These are phyloP conservation scores for Allygus modestus DNA, from an alignment of 2,888 invertebrate species.

Conservation along the genomic window DNA sequence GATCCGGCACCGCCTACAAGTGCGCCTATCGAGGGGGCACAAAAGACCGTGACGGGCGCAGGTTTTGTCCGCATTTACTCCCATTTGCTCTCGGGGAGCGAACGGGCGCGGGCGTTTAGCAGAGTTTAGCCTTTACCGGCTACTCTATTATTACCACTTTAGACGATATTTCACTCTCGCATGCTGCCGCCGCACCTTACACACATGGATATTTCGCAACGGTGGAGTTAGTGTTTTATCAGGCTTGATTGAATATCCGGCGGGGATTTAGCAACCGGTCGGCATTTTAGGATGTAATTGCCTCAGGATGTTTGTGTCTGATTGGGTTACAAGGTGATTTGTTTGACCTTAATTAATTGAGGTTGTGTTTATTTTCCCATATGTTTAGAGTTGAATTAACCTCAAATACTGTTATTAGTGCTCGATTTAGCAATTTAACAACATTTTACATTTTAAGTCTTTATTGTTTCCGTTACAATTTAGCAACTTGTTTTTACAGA, in stretches of 20 bases:
- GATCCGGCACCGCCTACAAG: neutral
- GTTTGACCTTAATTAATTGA: neutral
- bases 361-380: too few relatives aligned
- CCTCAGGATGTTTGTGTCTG: neutral
- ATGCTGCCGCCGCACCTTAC: neutral
- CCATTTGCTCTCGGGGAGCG: neutral
- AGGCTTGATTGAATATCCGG: constrained; percentile 13
- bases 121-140: neutral
- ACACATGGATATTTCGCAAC: neutral
- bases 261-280: neutral
- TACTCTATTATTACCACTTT: constrained; percentile 3
- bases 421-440: too few relatives aligned
- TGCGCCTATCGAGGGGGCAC: neutral
- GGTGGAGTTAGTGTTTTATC: constrained; percentile 7
- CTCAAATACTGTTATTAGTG: too few relatives aligned
- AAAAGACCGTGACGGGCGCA: constrained; percentile 7
- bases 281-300: neutral
- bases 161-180: constrained; percentile 13
- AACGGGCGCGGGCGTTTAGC: neutral
- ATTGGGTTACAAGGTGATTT: neutral
- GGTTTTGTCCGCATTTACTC: constrained; percentile 25
- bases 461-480: too few relatives aligned
- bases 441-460: too few relatives aligned
- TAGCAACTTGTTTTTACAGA: too few relatives aligned
- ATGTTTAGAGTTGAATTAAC: too few relatives aligned